Evolutionary conservation across 2,888 invertebrate genomes (phyloP).

Genomic region (Syrista parreyssii): DNA sequence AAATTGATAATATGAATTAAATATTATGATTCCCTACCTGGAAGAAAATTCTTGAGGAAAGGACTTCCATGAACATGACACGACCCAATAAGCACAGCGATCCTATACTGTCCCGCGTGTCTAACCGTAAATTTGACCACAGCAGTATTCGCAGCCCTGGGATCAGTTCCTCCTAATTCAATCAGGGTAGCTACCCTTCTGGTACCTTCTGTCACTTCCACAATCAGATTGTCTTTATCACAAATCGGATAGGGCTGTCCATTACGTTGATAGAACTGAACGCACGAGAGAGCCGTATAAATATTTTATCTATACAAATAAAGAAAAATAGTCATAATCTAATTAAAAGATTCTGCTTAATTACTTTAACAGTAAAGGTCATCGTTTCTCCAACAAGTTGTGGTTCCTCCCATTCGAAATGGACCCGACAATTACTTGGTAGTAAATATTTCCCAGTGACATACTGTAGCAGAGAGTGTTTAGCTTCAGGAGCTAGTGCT

Average conservation of each 20-base stretch:
- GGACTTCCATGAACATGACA: conserved; percentile 88
- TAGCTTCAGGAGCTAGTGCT: conserved; percentile 88
- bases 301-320: background rate
- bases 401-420: conserved; percentile 93
- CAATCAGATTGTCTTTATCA: conserved; percentile 89
- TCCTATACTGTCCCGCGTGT: conserved; percentile 88
- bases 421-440: conserved; percentile 86
- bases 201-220: conserved; percentile 88
- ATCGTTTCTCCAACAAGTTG: conserved; percentile 90
- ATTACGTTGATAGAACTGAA: conserved; percentile 89
- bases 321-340: background rate
- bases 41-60: conserved; percentile 83
- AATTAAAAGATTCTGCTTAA: conserved; percentile 15
- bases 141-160: conserved; percentile 86
- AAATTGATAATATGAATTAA: background rate
- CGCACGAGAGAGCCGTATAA: conserved; percentile 10
- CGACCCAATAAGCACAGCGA: conserved; percentile 85
- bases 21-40: conserved; percentile 65
- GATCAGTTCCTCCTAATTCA: conserved; percentile 88
- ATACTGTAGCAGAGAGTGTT: conserved; percentile 89
- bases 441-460: conserved; percentile 92
- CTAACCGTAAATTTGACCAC: conserved; percentile 93
- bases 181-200: conserved; percentile 86
- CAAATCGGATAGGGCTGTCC: conserved; percentile 95
- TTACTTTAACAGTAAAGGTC: conserved; percentile 84